These are phyloP conservation scores for Cyanocitta stelleri DNA, from an alignment of 2,113 vertebrate genomes.

Conservation along the genomic window DNA sequence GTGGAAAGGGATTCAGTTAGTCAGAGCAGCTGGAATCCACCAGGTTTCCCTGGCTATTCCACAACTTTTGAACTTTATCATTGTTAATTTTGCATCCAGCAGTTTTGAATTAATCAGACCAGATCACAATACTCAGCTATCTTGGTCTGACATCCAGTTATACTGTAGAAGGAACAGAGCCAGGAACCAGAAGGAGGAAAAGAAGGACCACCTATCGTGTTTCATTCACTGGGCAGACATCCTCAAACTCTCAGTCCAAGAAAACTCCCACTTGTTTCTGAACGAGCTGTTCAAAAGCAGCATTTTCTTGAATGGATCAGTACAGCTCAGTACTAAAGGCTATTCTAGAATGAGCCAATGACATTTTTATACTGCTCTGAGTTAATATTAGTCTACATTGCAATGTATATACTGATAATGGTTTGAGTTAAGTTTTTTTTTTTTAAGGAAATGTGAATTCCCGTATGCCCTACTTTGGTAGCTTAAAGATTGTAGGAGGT, in stretches of 20 bases:
- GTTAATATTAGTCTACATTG: not conserved
- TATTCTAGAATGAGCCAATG: not conserved
- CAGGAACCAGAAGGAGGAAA: not conserved
- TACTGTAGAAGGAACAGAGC: not conserved
- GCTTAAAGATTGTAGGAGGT: slow-evolving; percentile 73
- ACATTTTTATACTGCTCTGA: not conserved
- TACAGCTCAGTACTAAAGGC: not conserved
- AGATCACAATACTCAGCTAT: not conserved
- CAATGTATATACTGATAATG: slow-evolving; percentile 1
- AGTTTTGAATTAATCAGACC: not conserved
- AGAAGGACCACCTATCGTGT: not conserved
- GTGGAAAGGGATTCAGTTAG: not conserved
- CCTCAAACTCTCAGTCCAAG: not conserved
- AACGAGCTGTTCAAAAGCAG: not conserved
- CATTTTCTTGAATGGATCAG: not conserved
- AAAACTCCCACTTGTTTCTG: slow-evolving; percentile 23
- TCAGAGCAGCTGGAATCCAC: not conserved
- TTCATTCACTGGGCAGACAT: not conserved
- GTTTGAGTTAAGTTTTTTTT: not conserved
- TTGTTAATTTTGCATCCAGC: not conserved
- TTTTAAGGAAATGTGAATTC: slow-evolving; percentile 51
- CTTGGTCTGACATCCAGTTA: not conserved
- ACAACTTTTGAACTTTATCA: not conserved
- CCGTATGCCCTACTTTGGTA: slow-evolving; percentile 60
- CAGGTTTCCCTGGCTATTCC: not conserved